phyloP scores from a whole-genome alignment of 2,888 invertebrate genomes.

The Oscheius sp. region DNA sequence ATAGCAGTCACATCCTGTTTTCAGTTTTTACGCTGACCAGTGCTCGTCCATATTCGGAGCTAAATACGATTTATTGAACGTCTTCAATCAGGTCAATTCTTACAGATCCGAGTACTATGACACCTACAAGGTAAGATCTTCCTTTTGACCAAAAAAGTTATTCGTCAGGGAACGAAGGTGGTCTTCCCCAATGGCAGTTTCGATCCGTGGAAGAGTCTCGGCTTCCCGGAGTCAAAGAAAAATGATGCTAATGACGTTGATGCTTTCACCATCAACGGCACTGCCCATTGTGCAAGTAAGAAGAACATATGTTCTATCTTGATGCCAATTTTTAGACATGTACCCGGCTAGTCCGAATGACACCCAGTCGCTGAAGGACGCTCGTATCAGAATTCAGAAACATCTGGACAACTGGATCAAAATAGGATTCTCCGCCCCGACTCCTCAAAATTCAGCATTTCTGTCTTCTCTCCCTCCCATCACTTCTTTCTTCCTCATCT shows the following conservation, averaged over 20 bases:
- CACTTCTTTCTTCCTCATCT: not conserved
- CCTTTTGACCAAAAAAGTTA: not conserved
- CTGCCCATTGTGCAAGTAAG: conserved; percentile 58
- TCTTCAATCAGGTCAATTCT: conserved; percentile 41
- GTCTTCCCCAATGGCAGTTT: conserved; percentile 57
- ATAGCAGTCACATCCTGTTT: not conserved
- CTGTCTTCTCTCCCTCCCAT: not conserved
- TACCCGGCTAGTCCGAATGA: conserved; percentile 52
- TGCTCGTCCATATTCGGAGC: conserved; percentile 52
- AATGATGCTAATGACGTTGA: conserved; percentile 46
- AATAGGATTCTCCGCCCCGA: conserved; percentile 20
- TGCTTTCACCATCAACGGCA: conserved; percentile 55
- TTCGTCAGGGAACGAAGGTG: conserved; percentile 51
- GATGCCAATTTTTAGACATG: conserved; percentile 44
- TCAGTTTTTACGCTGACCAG: conserved; percentile 55
- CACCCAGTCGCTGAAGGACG: conserved; percentile 43
- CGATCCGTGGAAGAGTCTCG: conserved; percentile 57
- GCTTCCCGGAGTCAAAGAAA: conserved; percentile 32
- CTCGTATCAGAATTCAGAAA: conserved; percentile 44
- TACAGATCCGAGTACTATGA: conserved; percentile 42
- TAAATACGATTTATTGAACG: conserved; percentile 45
- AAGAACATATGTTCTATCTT: no score
- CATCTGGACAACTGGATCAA: conserved; percentile 48
- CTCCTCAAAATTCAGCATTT: not conserved
- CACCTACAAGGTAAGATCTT: conserved; percentile 31